Base-by-base conservation (phyloP, 2,888 invertebrate genomes). In the Lepidocyrtinus sp. region DNA sequence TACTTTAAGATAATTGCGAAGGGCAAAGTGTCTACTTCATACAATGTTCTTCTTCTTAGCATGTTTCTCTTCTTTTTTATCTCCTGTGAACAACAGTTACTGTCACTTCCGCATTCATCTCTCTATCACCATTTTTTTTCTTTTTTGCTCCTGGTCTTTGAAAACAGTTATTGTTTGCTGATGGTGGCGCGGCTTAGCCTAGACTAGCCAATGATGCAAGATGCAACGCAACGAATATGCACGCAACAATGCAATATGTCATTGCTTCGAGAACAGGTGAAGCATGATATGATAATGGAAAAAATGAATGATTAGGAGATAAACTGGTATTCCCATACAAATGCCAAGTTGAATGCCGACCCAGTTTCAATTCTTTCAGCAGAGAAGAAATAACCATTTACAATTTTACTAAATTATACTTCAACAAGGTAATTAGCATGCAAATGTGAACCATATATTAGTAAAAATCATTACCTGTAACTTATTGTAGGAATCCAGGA, bases 101-200 rank as follows among this genome's bases (percentile, higher is more conserved):
- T 69, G 69, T n/a, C 25, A 75, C 75, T 75, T 75, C 75, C 75
- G 75, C 75, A 46, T 75, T 75, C 75, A 63, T 69, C 36, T 36
- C 36, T 36, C 36, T 36, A 36, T 7, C 12, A 36, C 36, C 36
- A 36, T 36, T 36, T 36, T 36, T 36, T 36, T n/a, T n/a, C n/a
- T n/a, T n/a, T 36, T 36, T 36, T 12, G 36, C 36, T 69, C 17
- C 36, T 22, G 27, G 24, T 67, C 67, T 12, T 21, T 21, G 19
- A n/a, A 36, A 68, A 75, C 75, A 75, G 75, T 75, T 75, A 75
- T 27, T 62, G 65, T 67, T 36, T 36, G 36, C 36, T 36, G 36
- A 36, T 36, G 36, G 55, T 55, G 24, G 69, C 25, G 19, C 36
- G 21, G n/a, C 45, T 36, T 65, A n/a, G 3, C 19, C 36, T 1